Evolutionary conservation across 53 echinoderm and acorn worm genomes (phyloP).

Genomic region (Zoroaster sp.): DNA sequence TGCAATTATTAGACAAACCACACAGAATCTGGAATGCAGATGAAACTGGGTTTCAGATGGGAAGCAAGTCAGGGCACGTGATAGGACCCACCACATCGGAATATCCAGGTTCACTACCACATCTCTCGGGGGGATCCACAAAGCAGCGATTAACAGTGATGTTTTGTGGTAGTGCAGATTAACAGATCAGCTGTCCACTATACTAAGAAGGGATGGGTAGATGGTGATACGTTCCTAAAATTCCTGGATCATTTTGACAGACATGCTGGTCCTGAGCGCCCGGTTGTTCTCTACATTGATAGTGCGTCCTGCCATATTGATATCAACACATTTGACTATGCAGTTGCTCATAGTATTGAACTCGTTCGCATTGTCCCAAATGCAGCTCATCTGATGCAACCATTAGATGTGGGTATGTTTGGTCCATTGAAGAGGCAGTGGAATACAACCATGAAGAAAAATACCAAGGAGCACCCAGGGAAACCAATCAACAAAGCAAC

Average conservation of each 20-base stretch:
- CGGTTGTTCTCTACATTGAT: not conserved
- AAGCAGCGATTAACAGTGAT: slow-evolving; percentile 22
- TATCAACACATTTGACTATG: not conserved
- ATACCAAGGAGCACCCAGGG: too few relatives aligned
- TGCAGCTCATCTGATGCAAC: too few relatives aligned
- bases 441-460: too few relatives aligned
- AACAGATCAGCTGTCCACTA: not conserved
- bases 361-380: not conserved
- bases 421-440: too few relatives aligned
- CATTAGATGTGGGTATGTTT: too few relatives aligned
- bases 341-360: not conserved
- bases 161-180: slow-evolving; percentile 11
- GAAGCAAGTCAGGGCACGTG: not conserved
- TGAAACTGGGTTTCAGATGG: slow-evolving; percentile 14
- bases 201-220: slow-evolving; percentile 9
- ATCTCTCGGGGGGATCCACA: not conserved
- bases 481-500: too few relatives aligned
- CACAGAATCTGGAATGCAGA: slow-evolving; percentile 9
- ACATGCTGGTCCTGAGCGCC: not conserved
- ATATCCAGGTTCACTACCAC: not conserved
- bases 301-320: not conserved
- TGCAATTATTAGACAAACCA: not conserved
- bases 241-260: not conserved
- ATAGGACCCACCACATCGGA: not conserved
- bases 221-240: not conserved